A percentile compares a stretch with the other conserved stretches of the same genome.
Evolutionary conservation across 1,140 invertebrate genomes (phyloP).

Genomic region (Akabosia matsudoensis): DNA sequence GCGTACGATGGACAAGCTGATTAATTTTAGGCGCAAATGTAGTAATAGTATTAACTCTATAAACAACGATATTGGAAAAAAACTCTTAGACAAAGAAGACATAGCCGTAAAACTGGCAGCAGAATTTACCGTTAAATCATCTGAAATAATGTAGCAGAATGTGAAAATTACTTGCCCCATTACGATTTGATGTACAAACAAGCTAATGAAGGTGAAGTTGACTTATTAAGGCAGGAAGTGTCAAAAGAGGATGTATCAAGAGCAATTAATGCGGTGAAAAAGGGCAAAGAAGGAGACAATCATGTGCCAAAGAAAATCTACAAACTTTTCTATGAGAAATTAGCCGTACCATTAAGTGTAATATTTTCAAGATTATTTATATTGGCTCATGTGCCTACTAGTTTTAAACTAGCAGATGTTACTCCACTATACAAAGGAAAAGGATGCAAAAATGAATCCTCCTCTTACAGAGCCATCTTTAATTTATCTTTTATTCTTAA

Average conservation of each 20-base stretch:
- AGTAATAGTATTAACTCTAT: neutral
- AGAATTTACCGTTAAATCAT: too few relatives aligned
- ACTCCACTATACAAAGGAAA: conserved; percentile 4
- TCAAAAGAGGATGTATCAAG: neutral
- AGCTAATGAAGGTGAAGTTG: neutral
- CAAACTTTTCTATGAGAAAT: neutral
- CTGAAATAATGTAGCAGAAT: too few relatives aligned
- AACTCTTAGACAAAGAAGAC: too few relatives aligned
- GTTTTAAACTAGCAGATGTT: neutral
- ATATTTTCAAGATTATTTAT: neutral
- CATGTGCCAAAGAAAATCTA: neutral
- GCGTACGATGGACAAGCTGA: neutral
- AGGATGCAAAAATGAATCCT: neutral
- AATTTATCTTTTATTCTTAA: conserved; percentile 1
- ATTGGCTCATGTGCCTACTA: neutral
- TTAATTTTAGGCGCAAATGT: neutral
- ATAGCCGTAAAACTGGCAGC: too few relatives aligned
- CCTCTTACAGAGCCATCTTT: conserved; percentile 18
- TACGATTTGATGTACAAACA: neutral
- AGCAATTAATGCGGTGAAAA: neutral
- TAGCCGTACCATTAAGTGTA: neutral
- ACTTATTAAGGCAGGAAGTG: too few relatives aligned
- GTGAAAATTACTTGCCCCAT: too few relatives aligned
- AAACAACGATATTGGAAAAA: neutral
- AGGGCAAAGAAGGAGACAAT: neutral